Base-by-base conservation (phyloP, 2,888 invertebrate species). In the Aspidapion aeneum region DNA sequence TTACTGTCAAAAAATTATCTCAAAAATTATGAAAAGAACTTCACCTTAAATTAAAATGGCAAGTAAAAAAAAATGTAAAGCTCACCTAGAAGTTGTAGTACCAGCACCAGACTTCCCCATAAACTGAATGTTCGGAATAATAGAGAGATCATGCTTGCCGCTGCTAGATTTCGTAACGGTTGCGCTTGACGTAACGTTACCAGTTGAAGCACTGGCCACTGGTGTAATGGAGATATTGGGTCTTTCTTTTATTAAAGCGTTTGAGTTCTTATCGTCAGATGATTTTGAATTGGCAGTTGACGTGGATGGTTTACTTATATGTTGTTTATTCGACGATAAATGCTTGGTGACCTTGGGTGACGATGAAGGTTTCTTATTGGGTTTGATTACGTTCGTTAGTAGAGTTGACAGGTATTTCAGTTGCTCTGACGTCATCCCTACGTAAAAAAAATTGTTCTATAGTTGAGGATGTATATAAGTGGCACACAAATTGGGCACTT, bases 221-320 rank as follows among this genome's bases (percentile, higher is more conserved):
- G 79, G 79, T n/a, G 78, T 80, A 61, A 80, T 83, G 0, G 84
- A 83, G 65, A 84, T 79, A 63, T 78, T 81, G 0, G 84, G 83
- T 18, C 82, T 77, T 48, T 83, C 83, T 60, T 74, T 75, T 71
- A 74, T 74, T n/a, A 72, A 63, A 35, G 70, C 64, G 60, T 72
- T 73, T n/a, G 72, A 67, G 1, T 70, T 65, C 63, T 72, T 71
- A 18, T 72, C 59, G 16, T 58, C 35, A 9, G 21, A n/a, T 12
- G 35, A 35, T 35, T 7, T 3, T 35, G 3, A 7, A 19, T n/a
- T 52, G 17, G 52, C 3, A 52, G 7, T 52, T n/a, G 5, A 3
- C 5, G 52, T 52, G 7, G n/a, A n/a, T 7, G 52, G 52, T 19
- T n/a, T 18, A 20, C 9, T n/a, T 18, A n/a, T 54, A 12, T 54